These are phyloP conservation scores for Incurvaria masculella DNA, from an alignment of 2,888 invertebrate genomes.

Conservation along the genomic window DNA sequence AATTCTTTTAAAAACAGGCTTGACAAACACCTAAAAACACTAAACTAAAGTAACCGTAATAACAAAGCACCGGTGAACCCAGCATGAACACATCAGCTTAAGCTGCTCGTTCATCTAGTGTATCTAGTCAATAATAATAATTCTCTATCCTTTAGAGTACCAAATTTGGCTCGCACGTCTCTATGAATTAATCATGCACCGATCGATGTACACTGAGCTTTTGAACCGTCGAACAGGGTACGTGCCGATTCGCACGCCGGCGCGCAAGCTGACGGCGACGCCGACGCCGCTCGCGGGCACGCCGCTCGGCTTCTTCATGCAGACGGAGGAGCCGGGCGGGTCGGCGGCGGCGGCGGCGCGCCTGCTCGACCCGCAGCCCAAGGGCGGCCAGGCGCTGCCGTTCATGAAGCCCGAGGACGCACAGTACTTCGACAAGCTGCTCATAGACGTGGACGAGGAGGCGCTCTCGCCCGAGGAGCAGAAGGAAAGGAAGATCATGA, in stretches of 20 bases:
- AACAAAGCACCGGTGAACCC: too few relatives aligned
- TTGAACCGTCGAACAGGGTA: slow-evolving; percentile 63
- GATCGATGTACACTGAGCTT: too few relatives aligned
- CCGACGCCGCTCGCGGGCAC: slow-evolving; percentile 95
- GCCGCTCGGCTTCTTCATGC: slow-evolving; percentile 93
- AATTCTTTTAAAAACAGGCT: too few relatives aligned
- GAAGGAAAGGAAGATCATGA: slow-evolving; percentile 99
- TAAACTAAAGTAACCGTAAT: too few relatives aligned
- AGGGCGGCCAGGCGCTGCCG: slow-evolving; percentile 85
- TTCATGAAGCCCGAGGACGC: slow-evolving; percentile 99
- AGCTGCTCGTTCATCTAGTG: too few relatives aligned
- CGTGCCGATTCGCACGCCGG: slow-evolving; percentile 95
- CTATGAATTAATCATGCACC: too few relatives aligned
- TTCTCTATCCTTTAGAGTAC: too few relatives aligned
- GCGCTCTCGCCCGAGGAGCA: slow-evolving; percentile 92
- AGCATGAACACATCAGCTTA: too few relatives aligned
- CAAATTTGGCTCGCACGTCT: too few relatives aligned
- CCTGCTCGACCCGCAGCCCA: slow-evolving; percentile 94
- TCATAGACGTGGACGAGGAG: slow-evolving; percentile 98
- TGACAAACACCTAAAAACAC: too few relatives aligned
- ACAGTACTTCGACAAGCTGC: slow-evolving; percentile 98
- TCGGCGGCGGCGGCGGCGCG: slow-evolving; percentile 79
- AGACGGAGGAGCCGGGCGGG: slow-evolving; percentile 80
- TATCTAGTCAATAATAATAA: too few relatives aligned
- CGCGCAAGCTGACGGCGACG: slow-evolving; percentile 95